These are phyloP conservation scores for Sceloporus undulatus DNA, from an alignment of 2,113 vertebrate species.

Conservation along the genomic window DNA sequence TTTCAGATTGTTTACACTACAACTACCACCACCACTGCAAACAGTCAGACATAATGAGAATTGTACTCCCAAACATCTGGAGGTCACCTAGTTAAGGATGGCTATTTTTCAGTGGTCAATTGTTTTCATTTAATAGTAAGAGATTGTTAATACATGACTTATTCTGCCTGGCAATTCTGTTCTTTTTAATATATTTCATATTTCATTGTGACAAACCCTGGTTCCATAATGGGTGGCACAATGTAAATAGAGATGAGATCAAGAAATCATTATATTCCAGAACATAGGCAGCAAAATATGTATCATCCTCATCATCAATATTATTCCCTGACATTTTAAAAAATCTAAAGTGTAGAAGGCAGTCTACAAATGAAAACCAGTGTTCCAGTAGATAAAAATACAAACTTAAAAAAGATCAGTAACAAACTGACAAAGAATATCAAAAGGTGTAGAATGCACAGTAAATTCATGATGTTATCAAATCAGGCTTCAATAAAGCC, in stretches of 20 bases:
- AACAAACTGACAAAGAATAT: not conserved
- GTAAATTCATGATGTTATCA: not conserved
- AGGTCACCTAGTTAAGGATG: too few relatives aligned
- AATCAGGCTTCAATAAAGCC: not conserved
- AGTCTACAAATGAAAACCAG: not conserved
- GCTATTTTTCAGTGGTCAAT: constrained; percentile 51
- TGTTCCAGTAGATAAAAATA: not conserved
- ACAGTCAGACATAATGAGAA: not conserved
- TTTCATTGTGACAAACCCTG: constrained; percentile 56
- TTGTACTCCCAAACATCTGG: not conserved
- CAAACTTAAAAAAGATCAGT: not conserved
- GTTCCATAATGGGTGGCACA: constrained; percentile 23
- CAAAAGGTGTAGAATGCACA: not conserved
- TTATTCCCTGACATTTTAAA: not conserved
- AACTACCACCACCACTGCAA: too few relatives aligned
- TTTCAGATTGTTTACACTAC: not conserved
- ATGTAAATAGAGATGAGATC: constrained; percentile 35
- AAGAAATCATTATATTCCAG: not conserved
- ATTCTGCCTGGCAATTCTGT: constrained; percentile 63
- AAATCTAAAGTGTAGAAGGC: not conserved
- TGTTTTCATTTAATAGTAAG: constrained; percentile 71
- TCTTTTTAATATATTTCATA: constrained; percentile 64
- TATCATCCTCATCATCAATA: not conserved
- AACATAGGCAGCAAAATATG: not conserved
- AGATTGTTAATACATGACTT: constrained; percentile 63